These are phyloP conservation scores for Branchipolynoe longqiensis DNA, from an alignment of 2,888 invertebrate species.

Conservation along the genomic window DNA sequence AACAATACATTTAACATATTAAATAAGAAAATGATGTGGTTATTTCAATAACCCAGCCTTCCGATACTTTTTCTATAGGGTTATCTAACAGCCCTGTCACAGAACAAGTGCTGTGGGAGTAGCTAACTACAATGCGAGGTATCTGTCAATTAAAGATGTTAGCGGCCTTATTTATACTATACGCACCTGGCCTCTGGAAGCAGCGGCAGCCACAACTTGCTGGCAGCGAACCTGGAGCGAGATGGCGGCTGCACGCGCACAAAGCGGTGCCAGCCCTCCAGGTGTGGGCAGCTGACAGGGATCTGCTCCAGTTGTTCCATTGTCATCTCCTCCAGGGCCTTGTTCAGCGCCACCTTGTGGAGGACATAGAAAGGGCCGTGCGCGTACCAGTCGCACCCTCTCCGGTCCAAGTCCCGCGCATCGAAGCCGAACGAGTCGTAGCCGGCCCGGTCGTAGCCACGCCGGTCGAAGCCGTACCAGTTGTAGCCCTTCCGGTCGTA, in stretches of 20 bases:
- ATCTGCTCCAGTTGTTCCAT: neutral
- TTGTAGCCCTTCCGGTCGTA: slow-evolving; percentile 76
- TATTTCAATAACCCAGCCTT: no score
- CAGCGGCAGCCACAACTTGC: neutral
- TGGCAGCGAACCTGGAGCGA: no score
- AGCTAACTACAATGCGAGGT: neutral
- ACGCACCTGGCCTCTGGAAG: neutral
- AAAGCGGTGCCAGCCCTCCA: neutral
- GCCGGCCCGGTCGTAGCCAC: slow-evolving; percentile 77
- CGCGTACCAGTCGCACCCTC: slow-evolving; percentile 75
- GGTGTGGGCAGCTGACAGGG: neutral
- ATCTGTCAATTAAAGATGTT: neutral
- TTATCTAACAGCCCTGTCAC: no score
- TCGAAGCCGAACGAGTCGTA: slow-evolving; percentile 80
- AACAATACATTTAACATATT: no score
- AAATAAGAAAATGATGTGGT: no score
- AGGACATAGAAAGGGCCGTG: slow-evolving; percentile 77
- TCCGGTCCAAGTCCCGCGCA: slow-evolving; percentile 73
- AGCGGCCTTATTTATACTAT: neutral
- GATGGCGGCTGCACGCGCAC: neutral
- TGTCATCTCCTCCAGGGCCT: neutral
- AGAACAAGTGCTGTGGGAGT: neutral
- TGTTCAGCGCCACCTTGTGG: slow-evolving; percentile 65
- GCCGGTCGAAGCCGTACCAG: slow-evolving; percentile 73
- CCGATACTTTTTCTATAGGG: no score